Conservation (phyloP, 2,113 vertebrate species). For the Hassar affinis region DNA sequence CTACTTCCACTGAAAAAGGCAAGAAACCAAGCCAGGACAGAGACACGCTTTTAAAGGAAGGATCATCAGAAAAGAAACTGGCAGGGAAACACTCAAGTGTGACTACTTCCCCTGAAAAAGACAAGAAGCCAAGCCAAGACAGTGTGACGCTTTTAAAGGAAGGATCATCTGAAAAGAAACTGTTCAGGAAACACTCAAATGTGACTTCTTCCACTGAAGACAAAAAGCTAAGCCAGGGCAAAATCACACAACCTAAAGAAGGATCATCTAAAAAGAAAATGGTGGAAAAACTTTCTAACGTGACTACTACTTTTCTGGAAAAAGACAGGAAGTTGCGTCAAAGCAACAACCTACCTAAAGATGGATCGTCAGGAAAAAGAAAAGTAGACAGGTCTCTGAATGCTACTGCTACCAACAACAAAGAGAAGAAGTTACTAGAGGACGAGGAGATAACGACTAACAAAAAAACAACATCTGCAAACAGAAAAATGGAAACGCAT, state of each 20-base stretch:
- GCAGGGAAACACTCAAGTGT: background rate
- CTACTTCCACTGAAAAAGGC: background rate
- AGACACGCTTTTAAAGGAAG: background rate
- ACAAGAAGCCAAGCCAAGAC: slow-evolving; percentile 14
- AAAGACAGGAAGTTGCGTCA: background rate
- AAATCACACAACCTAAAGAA: slow-evolving; percentile 6
- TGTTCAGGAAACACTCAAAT: slow-evolving; percentile 11
- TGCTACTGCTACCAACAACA: slow-evolving; percentile 5
- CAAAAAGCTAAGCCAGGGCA: slow-evolving; percentile 27
- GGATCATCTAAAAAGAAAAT: slow-evolving; percentile 14
- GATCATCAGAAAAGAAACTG: background rate
- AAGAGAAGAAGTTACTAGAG: background rate
- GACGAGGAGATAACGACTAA: background rate
- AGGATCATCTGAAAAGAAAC: slow-evolving; percentile 1
- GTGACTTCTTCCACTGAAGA: background rate
- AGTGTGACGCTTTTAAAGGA: slow-evolving; percentile 1
- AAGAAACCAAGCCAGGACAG: slow-evolving; percentile 27
- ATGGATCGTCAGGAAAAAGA: background rate
- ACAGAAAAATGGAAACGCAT: slow-evolving; percentile 17
- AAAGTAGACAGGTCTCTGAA: slow-evolving; percentile 4
- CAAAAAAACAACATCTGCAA: background rate
- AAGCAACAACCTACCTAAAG: background rate
- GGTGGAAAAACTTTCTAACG: slow-evolving; percentile 54
- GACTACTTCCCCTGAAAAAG: background rate
- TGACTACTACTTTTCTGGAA: slow-evolving; percentile 50